Conservation (phyloP, 2,888 invertebrate species). For the Tribolium freemani region DNA sequence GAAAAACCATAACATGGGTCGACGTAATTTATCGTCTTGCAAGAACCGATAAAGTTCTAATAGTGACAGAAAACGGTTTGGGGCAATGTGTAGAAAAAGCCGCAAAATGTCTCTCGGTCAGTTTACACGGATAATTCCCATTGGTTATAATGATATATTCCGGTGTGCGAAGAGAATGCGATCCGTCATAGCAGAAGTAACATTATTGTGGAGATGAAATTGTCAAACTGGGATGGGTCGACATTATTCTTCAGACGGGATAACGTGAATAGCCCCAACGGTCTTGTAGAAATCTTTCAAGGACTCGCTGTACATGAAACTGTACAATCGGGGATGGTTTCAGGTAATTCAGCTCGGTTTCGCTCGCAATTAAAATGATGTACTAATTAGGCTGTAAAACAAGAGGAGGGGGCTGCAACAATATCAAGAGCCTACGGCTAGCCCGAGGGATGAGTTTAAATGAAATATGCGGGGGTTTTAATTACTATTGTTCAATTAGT, state of each 20-base stretch:
- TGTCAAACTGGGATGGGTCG: neutral
- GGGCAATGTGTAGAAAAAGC: constrained; percentile 9
- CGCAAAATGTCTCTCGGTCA: constrained; percentile 7
- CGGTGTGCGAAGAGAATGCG: neutral
- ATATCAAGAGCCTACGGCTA: constrained; percentile 1
- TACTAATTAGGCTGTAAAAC: constrained; percentile 27
- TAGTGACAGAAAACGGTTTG: constrained; percentile 20
- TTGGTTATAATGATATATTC: constrained; percentile 3
- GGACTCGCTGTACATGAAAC: neutral
- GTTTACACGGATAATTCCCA: constrained; percentile 3
- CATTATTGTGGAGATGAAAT: constrained; percentile 11
- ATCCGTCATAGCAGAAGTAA: constrained; percentile 2
- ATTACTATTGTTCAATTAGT: neutral
- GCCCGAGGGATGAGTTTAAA: neutral
- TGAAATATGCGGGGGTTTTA: neutral
- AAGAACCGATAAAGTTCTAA: constrained; percentile 28
- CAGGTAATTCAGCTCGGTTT: constrained; percentile 11
- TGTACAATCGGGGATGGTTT: constrained; percentile 18
- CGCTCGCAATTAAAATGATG: constrained; percentile 33
- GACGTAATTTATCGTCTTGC: constrained; percentile 23
- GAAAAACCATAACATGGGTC: constrained; percentile 28
- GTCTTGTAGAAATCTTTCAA: constrained; percentile 12
- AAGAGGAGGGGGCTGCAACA: constrained; percentile 6
- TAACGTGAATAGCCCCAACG: neutral
- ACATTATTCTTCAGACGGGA: constrained; percentile 1